Conservation (phyloP, 2,797 vertebrate species). For the Masticophis lateralis region DNA sequence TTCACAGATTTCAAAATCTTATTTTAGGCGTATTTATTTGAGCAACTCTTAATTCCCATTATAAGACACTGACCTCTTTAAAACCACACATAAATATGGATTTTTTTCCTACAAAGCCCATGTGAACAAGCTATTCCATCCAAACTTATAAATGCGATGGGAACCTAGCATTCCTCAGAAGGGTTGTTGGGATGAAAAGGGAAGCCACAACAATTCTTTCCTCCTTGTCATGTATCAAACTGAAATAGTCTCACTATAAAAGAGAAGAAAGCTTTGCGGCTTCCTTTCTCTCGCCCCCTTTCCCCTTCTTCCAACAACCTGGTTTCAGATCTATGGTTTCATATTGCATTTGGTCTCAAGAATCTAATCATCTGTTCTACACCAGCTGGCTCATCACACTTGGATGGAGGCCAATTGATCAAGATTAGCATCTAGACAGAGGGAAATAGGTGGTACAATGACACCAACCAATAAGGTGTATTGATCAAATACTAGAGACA, state of each 20-base stretch:
- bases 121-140: background rate
- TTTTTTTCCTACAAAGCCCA: background rate
- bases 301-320: background rate
- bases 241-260: background rate
- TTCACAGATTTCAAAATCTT: background rate
- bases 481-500: background rate
- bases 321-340: background rate
- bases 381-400: background rate
- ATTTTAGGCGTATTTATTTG: background rate
- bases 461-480: background rate
- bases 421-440: background rate
- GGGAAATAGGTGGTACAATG: background rate
- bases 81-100: background rate
- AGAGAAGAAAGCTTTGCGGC: background rate
- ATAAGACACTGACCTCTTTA: background rate
- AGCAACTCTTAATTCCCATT: background rate
- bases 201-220: background rate
- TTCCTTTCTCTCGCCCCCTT: background rate
- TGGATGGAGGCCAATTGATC: background rate
- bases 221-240: background rate
- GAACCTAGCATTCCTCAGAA: background rate
- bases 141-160: background rate
- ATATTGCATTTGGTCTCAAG: background rate
- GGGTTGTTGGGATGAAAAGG: background rate
- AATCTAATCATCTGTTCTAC: background rate